phyloP scores from a whole-genome alignment of 2,888 invertebrate species.

The Graphium colonna region DNA sequence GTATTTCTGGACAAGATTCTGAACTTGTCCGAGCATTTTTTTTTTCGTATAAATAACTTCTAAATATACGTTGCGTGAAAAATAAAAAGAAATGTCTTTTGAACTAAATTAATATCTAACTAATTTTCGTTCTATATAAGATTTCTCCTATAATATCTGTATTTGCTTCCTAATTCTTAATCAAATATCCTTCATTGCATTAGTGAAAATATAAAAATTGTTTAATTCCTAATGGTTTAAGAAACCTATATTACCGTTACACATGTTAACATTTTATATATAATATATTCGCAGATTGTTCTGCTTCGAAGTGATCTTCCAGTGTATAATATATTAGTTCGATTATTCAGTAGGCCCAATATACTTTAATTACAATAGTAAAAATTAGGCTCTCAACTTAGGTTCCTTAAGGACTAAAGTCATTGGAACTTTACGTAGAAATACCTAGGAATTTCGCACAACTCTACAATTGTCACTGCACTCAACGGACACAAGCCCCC shows the following conservation, averaged over 20 bases:
- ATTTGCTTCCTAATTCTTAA: slow-evolving; percentile 60
- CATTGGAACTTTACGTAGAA: slow-evolving; percentile 45
- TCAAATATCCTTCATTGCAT: slow-evolving; percentile 71
- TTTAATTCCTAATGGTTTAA: slow-evolving; percentile 73
- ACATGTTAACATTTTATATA: slow-evolving; percentile 74
- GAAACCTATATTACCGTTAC: slow-evolving; percentile 75
- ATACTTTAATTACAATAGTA: slow-evolving; percentile 57
- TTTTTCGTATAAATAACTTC: slow-evolving; percentile 70
- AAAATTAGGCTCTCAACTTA: slow-evolving; percentile 62
- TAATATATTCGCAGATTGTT: slow-evolving; percentile 47
- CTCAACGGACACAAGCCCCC: slow-evolving; percentile 31
- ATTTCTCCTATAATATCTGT: slow-evolving; percentile 49
- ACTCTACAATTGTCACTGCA: slow-evolving; percentile 31
- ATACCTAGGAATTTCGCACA: slow-evolving; percentile 45
- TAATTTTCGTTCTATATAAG: slow-evolving; percentile 56
- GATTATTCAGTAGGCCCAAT: slow-evolving; percentile 71
- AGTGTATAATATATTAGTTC: slow-evolving; percentile 50
- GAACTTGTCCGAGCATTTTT: slow-evolving; percentile 64
- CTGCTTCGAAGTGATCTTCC: slow-evolving; percentile 29
- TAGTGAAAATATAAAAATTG: slow-evolving; percentile 76
- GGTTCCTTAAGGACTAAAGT: slow-evolving; percentile 51
- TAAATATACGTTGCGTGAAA: slow-evolving; percentile 59
- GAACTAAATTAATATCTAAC: slow-evolving; percentile 65
- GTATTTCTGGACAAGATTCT: slow-evolving; percentile 70
- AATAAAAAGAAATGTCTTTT: slow-evolving; percentile 66